Base-by-base conservation (phyloP, 2,797 vertebrate species). In the Rhinophrynus dorsalis region DNA sequence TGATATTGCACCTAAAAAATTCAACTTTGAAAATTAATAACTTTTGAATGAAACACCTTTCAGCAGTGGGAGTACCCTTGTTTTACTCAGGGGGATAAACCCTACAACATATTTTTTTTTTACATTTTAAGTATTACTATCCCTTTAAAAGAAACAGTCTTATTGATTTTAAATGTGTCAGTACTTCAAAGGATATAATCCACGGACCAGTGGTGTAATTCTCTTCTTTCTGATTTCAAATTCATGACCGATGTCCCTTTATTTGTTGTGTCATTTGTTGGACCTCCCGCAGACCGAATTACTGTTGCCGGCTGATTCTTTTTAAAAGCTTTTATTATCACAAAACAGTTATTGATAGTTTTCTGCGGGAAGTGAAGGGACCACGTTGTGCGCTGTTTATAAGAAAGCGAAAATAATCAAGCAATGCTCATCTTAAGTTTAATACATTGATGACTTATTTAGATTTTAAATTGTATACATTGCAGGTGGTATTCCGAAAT, bases 241-340 rank as follows among this genome's bases (percentile, higher is more conserved):
- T 58, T 72, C 61, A 50, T 58, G 42, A 32, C 52, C 33, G 37
- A 3, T 11, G 20, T 50, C 33, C 52, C 42, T 51, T 55, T 47
- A 55, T 38, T 40, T 58, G 60, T 58, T 64, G 51, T 32, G 32
- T 38, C 33, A 38, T 71, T 42, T 33, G 6, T 8, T 13, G 15
- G 33, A 23, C 59, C 68, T 50, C 68, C 68, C n/a, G 35, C 52
- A 23, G 33, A 32, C 68, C 40, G 52, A 57, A 58, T 50, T 57
- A 72, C 58, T 58, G 32, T 58, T 51, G 48, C 59, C 23, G 17
- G 47, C 48, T 61, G 67, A 47, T 45, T 61, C 17, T 56, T 69
- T 69, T 59, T 69, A 33, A 69, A 54, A 69, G 47, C 67, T 69
- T 68, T 68, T 61, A 60, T 69, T 61, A 54, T 54, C 42, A 18